Evolutionary conservation across 2,113 vertebrate species (phyloP), one percentile per base, ranked within the genome.

Genomic region (Rhinichthys klamathensis): DNA sequence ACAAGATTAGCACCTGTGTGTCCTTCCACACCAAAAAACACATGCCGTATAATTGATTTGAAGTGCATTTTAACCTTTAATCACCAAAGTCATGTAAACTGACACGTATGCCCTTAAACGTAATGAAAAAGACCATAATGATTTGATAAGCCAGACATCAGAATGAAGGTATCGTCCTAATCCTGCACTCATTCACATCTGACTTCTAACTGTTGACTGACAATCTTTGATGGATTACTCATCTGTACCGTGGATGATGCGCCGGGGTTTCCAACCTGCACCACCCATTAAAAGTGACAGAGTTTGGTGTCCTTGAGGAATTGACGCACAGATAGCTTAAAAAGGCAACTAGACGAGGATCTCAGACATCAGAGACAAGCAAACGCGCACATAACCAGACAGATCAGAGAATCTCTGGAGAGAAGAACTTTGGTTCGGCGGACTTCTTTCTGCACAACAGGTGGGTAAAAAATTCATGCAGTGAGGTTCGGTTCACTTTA

Each of bases 281-380:
- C 75, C 67, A 60, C 46, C 41, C 23, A 38, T 49, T 84, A 63
- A 79, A 63, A 65, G 30, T 72, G 51, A 82, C 54, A 73, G 73
- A 79, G 65, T 82, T 44, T 73, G 38, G 54, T 72, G 85, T 15
- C 89, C 82, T 85, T 86, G 87, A 83, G 84, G 69, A 86, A 72
- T 80, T 87, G 87, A 76, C 84, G 76, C 77, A 83, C 84, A 84
- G 70, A 80, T 83, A 69, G 80, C 80, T 84, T 91, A 91, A 91
- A 90, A 91, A 89, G 89, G 84, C 58, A 38, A 86, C 60, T 79
- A 67, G 60, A 30, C 65, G 38, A 73, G 63, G 27, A 41, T 78
- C 30, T 82, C 79, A 65, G 76, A 86, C 60, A 87, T 84, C 83
- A 87, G 49, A 81, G 41, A 80, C 75, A 32, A 61, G 61, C 75